Conservation (phyloP, 2,888 invertebrate species). For the Leptarthrus brevirostris region DNA sequence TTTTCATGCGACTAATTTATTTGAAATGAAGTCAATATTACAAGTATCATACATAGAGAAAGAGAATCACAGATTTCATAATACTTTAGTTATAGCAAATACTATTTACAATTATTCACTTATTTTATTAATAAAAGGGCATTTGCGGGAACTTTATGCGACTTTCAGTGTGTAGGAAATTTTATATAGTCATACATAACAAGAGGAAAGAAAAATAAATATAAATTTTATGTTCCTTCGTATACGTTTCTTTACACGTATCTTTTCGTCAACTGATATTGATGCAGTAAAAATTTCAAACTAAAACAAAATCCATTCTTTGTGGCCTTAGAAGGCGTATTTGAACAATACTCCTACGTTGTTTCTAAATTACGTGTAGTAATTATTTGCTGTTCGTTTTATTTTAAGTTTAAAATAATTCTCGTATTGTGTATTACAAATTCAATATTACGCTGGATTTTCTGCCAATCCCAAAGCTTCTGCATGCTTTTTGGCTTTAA, state of each 20-base stretch:
- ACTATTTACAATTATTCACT: conserved; percentile 8
- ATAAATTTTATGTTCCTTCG: not conserved
- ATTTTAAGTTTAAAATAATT: not conserved
- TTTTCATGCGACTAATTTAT: conserved; percentile 21
- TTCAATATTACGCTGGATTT: conserved; percentile 50
- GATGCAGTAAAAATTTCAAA: too few relatives aligned
- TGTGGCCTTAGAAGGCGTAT: too few relatives aligned
- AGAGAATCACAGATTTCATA: conserved; percentile 44
- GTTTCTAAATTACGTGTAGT: too few relatives aligned
- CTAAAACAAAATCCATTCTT: too few relatives aligned
- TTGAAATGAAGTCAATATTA: conserved; percentile 26
- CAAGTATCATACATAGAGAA: conserved; percentile 40
- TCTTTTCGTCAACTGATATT: too few relatives aligned
- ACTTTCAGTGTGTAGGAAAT: too few relatives aligned
- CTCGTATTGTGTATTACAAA: conserved; percentile 21
- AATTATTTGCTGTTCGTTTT: not conserved
- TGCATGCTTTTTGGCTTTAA: conserved; percentile 93
- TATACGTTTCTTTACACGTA: too few relatives aligned
- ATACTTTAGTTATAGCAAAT: conserved; percentile 13
- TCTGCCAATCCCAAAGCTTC: conserved; percentile 77
- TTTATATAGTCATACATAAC: too few relatives aligned
- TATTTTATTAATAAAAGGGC: not conserved
- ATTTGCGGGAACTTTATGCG: not conserved
- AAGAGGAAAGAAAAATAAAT: too few relatives aligned
- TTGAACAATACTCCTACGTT: too few relatives aligned